A percentile compares a stretch with the other conserved stretches of the same genome.
Conservation (phyloP, 2,888 invertebrate genomes). For the Pseudoips prasinana region DNA sequence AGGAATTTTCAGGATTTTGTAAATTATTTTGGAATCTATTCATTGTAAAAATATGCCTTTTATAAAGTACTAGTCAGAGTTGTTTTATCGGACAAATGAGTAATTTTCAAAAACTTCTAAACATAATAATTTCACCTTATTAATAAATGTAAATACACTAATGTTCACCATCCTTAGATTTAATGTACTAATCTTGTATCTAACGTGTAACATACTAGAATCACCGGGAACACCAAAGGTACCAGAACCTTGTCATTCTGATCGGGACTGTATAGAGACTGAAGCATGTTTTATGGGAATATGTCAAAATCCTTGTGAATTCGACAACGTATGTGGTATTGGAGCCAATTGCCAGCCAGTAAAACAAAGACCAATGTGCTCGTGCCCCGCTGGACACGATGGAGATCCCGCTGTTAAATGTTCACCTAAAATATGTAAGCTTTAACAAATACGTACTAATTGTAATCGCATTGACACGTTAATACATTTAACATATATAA, state of each 20-base stretch:
- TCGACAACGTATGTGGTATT: conserved; percentile 88
- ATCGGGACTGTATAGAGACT: conserved; percentile 91
- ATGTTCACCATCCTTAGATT: conserved; percentile 32
- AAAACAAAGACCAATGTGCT: conserved; percentile 92
- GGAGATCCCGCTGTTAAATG: conserved; percentile 92
- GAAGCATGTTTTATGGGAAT: conserved; percentile 92
- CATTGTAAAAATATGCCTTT: not conserved
- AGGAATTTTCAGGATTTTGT: conserved; percentile 61
- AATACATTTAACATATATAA: conserved; percentile 14
- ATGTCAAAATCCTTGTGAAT: conserved; percentile 92
- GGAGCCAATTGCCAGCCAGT: conserved; percentile 90
- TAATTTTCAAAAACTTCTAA: conserved; percentile 19
- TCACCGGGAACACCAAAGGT: conserved; percentile 86
- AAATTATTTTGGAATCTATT: conserved; percentile 2
- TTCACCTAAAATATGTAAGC: conserved; percentile 90
- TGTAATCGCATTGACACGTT: conserved; percentile 18
- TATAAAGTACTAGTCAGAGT: conserved; percentile 18
- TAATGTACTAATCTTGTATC: conserved; percentile 65
- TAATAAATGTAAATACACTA: conserved; percentile 44
- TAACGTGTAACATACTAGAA: conserved; percentile 82
- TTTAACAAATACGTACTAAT: conserved; percentile 44
- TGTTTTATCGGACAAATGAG: conserved; percentile 77
- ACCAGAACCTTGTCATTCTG: conserved; percentile 90
- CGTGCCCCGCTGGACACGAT: conserved; percentile 89
- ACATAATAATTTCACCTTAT: conserved; percentile 18